Evolutionary conservation across 2,797 vertebrate genomes (phyloP).

Genomic region (Aselliscus stoliczkanus): DNA sequence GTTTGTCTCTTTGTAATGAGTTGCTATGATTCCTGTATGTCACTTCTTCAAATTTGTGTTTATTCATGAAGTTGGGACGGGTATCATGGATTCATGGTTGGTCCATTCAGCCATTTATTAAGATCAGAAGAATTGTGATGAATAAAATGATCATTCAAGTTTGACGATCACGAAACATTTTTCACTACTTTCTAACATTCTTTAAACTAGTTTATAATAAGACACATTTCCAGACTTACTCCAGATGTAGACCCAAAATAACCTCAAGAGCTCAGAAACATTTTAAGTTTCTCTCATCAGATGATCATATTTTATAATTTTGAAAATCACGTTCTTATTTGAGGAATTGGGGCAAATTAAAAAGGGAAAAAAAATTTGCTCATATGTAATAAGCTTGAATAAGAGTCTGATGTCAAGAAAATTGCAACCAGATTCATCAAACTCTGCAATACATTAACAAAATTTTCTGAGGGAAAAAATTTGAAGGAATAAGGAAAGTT

Average conservation of each 20-base stretch:
- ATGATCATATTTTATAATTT: conserved; percentile 47
- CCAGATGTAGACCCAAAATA: conserved; percentile 43
- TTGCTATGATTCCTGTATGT: neutral
- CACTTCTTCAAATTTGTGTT: neutral
- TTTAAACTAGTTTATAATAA: conserved; percentile 1
- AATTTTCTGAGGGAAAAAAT: neutral
- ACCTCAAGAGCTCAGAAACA: conserved; percentile 23
- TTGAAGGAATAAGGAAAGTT: neutral
- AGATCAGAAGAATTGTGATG: neutral
- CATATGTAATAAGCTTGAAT: conserved; percentile 35
- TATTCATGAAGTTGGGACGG: neutral
- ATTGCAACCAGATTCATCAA: neutral
- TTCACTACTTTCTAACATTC: neutral
- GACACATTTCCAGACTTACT: neutral
- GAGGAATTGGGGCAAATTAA: conserved; percentile 26
- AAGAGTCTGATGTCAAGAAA: conserved; percentile 26
- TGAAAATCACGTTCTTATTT: conserved; percentile 40
- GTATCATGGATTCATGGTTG: neutral
- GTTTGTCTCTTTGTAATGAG: neutral
- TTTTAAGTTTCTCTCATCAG: conserved; percentile 54
- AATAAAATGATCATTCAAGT: neutral
- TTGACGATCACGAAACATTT: neutral
- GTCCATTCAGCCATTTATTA: neutral
- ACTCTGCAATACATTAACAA: neutral
- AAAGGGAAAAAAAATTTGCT: neutral